A percentile compares a stretch with the other conserved stretches of the same genome.
These are phyloP conservation scores for Nematolebias whitei DNA, from an alignment of 2,113 vertebrate species.

Conservation along the genomic window DNA sequence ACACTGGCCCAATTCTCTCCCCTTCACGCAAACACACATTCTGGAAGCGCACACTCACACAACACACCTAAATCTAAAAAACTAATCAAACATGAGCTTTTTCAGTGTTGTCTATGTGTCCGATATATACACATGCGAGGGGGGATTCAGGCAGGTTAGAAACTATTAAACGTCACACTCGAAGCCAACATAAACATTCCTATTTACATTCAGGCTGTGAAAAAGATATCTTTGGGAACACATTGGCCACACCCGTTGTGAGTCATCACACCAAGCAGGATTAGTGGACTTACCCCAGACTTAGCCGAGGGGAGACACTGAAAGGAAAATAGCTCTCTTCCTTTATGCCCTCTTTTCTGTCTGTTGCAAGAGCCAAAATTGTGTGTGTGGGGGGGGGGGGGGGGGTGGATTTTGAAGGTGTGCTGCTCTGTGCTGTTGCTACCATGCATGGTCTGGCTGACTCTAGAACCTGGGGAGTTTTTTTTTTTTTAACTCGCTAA, in stretches of 20 bases:
- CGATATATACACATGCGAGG: background rate
- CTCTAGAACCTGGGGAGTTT: constrained; percentile 48
- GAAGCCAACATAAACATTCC: constrained; percentile 67
- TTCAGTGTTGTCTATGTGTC: constrained; percentile 5
- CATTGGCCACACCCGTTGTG: constrained; percentile 77
- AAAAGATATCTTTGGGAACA: constrained; percentile 74
- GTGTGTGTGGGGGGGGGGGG: too few relatives aligned
- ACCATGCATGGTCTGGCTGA: constrained; percentile 48
- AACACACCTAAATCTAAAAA: background rate
- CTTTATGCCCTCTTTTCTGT: constrained; percentile 70
- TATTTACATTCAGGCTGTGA: constrained; percentile 68
- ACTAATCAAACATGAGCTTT: background rate
- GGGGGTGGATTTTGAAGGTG: constrained; percentile 57
- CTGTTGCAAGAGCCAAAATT: constrained; percentile 66
- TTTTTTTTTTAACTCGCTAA: constrained; percentile 69
- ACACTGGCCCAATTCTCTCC: constrained; percentile 74
- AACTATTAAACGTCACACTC: constrained; percentile 66
- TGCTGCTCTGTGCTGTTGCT: constrained; percentile 58
- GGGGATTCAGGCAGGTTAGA: constrained; percentile 34
- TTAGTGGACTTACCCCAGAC: constrained; percentile 74
- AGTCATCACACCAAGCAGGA: constrained; percentile 73
- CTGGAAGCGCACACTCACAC: constrained; percentile 8
- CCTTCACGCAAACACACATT: constrained; percentile 47
- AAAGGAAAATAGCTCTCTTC: constrained; percentile 72
- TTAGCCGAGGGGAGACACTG: constrained; percentile 75